These are phyloP conservation scores for Phengaris arion DNA, from an alignment of 2,888 invertebrate genomes.

Conservation along the genomic window DNA sequence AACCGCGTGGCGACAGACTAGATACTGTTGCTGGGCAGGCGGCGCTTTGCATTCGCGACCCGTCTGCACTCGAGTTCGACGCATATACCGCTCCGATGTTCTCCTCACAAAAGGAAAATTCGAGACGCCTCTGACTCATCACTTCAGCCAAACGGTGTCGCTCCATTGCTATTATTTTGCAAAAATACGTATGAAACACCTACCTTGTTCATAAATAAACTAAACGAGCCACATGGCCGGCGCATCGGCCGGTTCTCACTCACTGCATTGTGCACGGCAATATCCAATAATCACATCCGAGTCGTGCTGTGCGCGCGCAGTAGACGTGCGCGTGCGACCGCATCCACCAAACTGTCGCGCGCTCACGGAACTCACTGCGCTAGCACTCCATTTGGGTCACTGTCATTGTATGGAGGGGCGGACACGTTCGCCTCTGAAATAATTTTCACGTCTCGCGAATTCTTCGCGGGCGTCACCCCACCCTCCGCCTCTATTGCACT, in stretches of 20 bases:
- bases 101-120: constrained; percentile 72
- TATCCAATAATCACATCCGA: constrained; percentile 68
- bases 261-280: constrained; percentile 69
- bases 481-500: constrained; percentile 56
- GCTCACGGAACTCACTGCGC: constrained; percentile 77
- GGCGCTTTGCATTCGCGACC: constrained; percentile 44
- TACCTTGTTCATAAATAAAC: constrained; percentile 59
- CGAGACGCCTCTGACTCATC: constrained; percentile 74
- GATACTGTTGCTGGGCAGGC: constrained; percentile 44
- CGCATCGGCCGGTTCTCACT: constrained; percentile 56
- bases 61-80: constrained; percentile 18
- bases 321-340: constrained; percentile 45
- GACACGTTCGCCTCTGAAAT: constrained; percentile 73
- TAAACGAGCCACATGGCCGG: constrained; percentile 49
- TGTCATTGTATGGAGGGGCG: constrained; percentile 75
- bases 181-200: constrained; percentile 36
- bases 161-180: constrained; percentile 46
- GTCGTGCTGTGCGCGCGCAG: constrained; percentile 45
- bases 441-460: constrained; percentile 68
- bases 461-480: constrained; percentile 69
- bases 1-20: constrained; percentile 41
- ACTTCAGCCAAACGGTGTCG: constrained; percentile 52
- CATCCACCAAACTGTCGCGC: constrained; percentile 57
- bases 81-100: constrained; percentile 46
- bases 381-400: constrained; percentile 77